Percentiles rank a stretch among this genome's conserved stretches.
These are phyloP conservation scores for Micromussa lordhowensis DNA, from an alignment of 92 coral and sea anemone genomes.

Conservation along the genomic window DNA sequence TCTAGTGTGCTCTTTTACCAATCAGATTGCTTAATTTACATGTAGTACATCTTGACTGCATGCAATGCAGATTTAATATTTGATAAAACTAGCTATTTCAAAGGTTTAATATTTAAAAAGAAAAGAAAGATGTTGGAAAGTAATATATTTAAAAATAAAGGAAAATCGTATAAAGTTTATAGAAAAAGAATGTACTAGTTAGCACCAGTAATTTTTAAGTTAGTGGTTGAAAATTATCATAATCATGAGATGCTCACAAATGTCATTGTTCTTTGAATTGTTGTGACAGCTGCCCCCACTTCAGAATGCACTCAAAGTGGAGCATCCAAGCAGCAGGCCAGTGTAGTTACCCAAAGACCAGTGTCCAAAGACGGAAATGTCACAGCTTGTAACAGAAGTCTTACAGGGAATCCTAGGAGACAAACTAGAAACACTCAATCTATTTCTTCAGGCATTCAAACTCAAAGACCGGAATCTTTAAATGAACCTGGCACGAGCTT, in stretches of 20 bases:
- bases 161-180: no score
- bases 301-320: constrained; percentile 2
- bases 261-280: not conserved
- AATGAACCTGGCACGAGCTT: not conserved
- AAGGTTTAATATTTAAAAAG: no score
- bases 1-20: no score
- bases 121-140: no score
- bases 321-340: not conserved
- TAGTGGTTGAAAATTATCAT: no score
- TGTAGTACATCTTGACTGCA: no score
- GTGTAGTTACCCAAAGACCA: not conserved
- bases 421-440: not conserved
- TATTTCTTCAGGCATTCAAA: not conserved
- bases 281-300: not conserved
- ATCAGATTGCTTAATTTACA: no score
- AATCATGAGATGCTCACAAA: not conserved
- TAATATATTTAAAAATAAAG: no score
- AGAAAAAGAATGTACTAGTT: no score
- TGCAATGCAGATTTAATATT: no score
- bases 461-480: not conserved
- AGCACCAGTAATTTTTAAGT: no score
- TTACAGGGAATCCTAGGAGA: not conserved
- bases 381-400: not conserved
- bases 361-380: not conserved
- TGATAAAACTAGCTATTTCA: no score